Conservation (phyloP, 2,797 vertebrate species). For the Thripadectes ignobilis region DNA sequence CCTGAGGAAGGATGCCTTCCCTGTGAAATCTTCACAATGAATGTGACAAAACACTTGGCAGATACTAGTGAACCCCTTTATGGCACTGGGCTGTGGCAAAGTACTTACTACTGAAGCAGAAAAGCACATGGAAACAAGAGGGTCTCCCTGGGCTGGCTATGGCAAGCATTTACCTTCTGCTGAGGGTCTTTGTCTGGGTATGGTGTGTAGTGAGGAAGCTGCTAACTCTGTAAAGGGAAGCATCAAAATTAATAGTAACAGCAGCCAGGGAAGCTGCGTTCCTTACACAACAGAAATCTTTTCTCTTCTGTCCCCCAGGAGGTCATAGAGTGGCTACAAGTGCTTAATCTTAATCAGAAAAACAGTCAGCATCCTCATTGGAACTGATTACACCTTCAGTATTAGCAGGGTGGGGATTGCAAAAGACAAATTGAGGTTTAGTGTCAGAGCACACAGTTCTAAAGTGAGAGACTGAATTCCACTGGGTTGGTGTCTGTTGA, state of each 20-base stretch:
- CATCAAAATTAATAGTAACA: neutral
- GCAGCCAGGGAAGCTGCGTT: neutral
- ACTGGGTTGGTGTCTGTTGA: neutral
- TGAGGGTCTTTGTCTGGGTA: neutral
- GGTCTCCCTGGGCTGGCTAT: neutral
- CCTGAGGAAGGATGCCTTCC: neutral
- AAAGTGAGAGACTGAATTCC: neutral
- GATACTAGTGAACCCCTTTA: neutral
- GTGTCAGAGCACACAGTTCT: neutral
- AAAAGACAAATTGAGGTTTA: neutral
- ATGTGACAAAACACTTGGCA: accelerated
- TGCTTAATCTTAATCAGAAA: neutral
- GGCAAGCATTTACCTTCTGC: neutral
- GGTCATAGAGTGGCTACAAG: neutral
- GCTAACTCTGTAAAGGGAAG: neutral
- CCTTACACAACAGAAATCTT: neutral
- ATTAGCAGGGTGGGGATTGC: neutral
- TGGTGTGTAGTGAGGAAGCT: neutral
- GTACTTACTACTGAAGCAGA: neutral
- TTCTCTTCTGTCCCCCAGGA: neutral
- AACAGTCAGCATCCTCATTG: neutral
- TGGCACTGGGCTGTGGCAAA: neutral
- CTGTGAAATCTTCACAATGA: neutral
- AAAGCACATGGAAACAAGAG: neutral
- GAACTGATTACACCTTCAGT: neutral